Evolutionary conservation across 2,797 vertebrate species (phyloP).

Genomic region (Squalus acanthias): DNA sequence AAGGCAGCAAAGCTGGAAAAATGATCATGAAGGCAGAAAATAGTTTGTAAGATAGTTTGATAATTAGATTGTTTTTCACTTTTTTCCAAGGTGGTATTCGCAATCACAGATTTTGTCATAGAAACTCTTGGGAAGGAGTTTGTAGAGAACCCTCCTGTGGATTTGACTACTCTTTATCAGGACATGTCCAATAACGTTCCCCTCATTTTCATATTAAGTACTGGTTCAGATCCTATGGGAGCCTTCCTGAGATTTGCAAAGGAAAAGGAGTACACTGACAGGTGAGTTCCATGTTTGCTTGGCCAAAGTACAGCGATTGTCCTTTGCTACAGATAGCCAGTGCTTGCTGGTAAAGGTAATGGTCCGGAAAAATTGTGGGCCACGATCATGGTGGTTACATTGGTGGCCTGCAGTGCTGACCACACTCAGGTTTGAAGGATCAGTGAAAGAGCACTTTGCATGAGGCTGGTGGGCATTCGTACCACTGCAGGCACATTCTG

Average conservation of each 20-base stretch:
- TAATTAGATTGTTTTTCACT: slow-evolving; percentile 38
- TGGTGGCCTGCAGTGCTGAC: not conserved
- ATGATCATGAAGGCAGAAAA: not conserved
- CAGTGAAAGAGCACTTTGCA: not conserved
- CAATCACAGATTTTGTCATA: slow-evolving; percentile 71
- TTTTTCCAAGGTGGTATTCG: slow-evolving; percentile 64
- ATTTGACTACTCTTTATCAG: slow-evolving; percentile 69
- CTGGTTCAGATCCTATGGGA: slow-evolving; percentile 75
- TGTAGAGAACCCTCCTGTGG: slow-evolving; percentile 69
- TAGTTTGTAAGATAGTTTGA: not conserved
- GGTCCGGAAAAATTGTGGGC: not conserved
- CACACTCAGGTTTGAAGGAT: not conserved
- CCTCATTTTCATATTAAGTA: slow-evolving; percentile 74
- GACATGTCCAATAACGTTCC: slow-evolving; percentile 64
- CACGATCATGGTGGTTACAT: not conserved
- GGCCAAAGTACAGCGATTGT: not conserved
- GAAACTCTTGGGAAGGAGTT: slow-evolving; percentile 67
- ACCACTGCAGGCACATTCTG: not conserved
- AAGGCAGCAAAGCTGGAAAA: not conserved
- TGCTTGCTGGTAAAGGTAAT: not conserved
- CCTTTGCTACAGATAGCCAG: not conserved
- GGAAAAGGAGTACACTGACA: slow-evolving; percentile 65
- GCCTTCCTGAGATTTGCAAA: slow-evolving; percentile 76
- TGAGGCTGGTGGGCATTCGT: too few species aligned
- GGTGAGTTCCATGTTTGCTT: slow-evolving; percentile 48